A percentile compares a stretch with the other conserved stretches of the same genome.
These are phyloP conservation scores for Chromobotia macracanthus DNA, from an alignment of 2,797 vertebrate genomes.

Conservation along the genomic window DNA sequence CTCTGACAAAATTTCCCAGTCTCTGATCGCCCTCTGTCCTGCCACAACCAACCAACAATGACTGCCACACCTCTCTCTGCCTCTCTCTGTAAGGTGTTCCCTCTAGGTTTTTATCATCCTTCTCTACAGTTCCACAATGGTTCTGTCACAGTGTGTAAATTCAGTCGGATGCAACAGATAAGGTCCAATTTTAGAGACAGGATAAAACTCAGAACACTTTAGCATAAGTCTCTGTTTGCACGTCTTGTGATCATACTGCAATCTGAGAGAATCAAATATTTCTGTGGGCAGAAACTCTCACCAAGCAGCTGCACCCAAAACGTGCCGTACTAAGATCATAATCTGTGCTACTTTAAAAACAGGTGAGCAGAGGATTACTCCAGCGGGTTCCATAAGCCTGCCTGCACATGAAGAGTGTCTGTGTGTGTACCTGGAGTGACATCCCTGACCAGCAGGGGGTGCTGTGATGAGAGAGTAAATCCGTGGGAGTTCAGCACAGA, in stretches of 20 bases:
- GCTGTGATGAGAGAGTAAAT: conserved; percentile 84
- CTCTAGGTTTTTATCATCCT: conserved; percentile 62
- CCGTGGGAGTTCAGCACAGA: conserved; percentile 86
- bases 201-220: too few species aligned
- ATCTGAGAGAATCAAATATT: background rate
- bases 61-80: conserved; percentile 10
- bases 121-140: conserved; percentile 2
- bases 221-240: too few species aligned
- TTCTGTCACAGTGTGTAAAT: background rate
- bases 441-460: conserved; percentile 89
- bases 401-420: background rate
- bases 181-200: background rate
- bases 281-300: too few species aligned
- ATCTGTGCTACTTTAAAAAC: conserved; percentile 30
- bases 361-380: background rate
- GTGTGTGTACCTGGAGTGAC: conserved; percentile 83
- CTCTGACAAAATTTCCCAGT: conserved; percentile 51
- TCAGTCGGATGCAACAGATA: background rate
- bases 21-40: conserved; percentile 52
- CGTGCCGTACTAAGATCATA: background rate
- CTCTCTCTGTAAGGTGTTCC: conserved; percentile 51
- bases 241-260: too few species aligned
- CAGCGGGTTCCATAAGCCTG: background rate
- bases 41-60: conserved; percentile 54
- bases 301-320: background rate